Conservation (phyloP, 2,888 invertebrate species). For the Drosophila antonietae region DNA sequence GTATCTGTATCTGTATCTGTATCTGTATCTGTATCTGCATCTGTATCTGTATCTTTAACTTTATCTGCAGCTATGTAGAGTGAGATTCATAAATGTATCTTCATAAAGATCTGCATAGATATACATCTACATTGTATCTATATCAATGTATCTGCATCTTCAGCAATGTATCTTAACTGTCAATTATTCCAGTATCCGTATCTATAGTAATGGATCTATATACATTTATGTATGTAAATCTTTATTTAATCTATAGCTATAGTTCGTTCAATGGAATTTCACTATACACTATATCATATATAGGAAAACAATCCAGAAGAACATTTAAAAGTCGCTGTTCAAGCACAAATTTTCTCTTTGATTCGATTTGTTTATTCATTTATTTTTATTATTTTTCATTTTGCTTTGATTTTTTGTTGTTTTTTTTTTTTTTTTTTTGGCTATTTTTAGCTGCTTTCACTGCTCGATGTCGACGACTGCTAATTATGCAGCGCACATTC, state of each 20-base stretch:
- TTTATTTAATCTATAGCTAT: not conserved
- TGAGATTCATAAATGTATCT: too few species aligned
- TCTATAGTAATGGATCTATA: not conserved
- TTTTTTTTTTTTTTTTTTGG: constrained; percentile 3
- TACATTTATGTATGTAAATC: not conserved
- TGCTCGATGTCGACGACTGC: constrained; percentile 58
- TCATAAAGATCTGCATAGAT: too few species aligned
- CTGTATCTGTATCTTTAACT: too few species aligned
- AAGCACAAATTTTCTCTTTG: not conserved
- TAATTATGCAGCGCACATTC: constrained; percentile 66
- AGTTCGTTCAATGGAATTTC: too few species aligned
- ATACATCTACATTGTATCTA: too few species aligned
- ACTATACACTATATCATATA: not conserved
- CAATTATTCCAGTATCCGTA: not conserved
- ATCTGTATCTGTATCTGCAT: too few species aligned
- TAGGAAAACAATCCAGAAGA: not conserved
- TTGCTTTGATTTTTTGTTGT: constrained; percentile 5
- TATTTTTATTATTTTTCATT: constrained; percentile 1
- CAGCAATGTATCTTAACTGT: too few species aligned
- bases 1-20: too few species aligned
- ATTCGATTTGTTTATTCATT: constrained; percentile 4
- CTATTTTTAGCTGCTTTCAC: constrained; percentile 67
- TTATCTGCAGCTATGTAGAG: too few species aligned
- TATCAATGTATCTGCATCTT: too few species aligned
- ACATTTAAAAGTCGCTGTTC: not conserved